Base-by-base conservation (phyloP, 2,888 invertebrate species). In the Drosophila testacea region DNA sequence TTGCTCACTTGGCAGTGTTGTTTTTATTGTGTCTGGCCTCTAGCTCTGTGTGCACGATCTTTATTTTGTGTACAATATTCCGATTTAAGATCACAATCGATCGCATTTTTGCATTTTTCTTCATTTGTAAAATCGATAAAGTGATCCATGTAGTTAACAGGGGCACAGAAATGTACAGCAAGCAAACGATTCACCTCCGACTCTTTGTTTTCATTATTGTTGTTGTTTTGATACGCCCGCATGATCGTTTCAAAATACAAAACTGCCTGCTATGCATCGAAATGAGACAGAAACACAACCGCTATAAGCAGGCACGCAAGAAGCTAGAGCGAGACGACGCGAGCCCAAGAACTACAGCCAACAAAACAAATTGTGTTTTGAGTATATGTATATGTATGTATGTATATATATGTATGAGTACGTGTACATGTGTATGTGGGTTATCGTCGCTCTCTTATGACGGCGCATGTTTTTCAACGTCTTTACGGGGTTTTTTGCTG, bases 51-150 rank as follows among this genome's bases (percentile, higher is more conserved):
- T 64, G 51, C 70, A 74, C 74, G 76, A 81, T 82, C 84, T 67
- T 52, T 70, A 59, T 63, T 64, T 70, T 57, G 65, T 60, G 64
- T 71, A 66, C 69, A 70, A 68, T 73, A 73, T 81, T 72, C 77
- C 86, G 81, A 88, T 77, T 80, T 66, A 74, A 83, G 89, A 88
- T 88, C 83, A 86, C 89, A 86, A 89, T 89, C 89, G 84, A 89
- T 84, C 76, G 76, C 75, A 79, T 68, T 79, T 80, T 85, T 69
- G 81, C 78, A n/a, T n/a, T n/a, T 16, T 82, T 88, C 85, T 83
- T 87, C 78, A 69, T 89, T 86, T 89, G 81, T 87, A 81, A 89
- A 88, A 88, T 88, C 88, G 88, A 88, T 88, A 88, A 88, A 90
- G 81, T 88, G 90, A 88, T 90, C 90, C 90, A 90, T 81, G 86